Evolutionary conservation across 1,140 invertebrate genomes (phyloP), one percentile per base, ranked within the genome.

Genomic region (Ylistrum balloti): DNA sequence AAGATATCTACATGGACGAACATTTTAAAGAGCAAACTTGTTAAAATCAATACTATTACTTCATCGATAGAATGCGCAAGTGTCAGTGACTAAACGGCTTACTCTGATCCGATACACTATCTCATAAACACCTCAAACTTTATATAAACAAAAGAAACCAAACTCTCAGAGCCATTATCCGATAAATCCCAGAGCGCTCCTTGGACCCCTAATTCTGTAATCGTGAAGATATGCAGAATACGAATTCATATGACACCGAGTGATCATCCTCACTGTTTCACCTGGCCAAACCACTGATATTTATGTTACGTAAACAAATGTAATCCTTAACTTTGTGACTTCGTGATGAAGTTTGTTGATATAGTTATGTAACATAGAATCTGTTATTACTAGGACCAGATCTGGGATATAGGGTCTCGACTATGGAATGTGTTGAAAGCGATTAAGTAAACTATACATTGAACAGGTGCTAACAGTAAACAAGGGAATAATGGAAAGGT

Each of bases 381-480:
- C 38, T 88, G 5, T 74, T 74, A 74, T 74, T 74, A 28, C 56
- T 41, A 10, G 20, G n/a, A 33, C 20, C 15, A 35, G 87, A 33
- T 88, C 38, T 45, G 13, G 38, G 34, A 41, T 41, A 88, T 86
- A 56, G 22, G 34, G 20, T 33, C 35, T 87, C 89, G 41, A 90
- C 89, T 33, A 33, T 86, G 89, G 89, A 90, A 90, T 90, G 38
- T 87, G 86, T 33, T 34, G 86, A 48, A 33, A 28, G 33, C 86
- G 45, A 90, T 90, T 90, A 87, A 41, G 86, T 87, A 33, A 87
- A 87, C 34, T 87, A 87, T 87, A 87, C 86, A 90, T 90, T 86
- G 89, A 74, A 74, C 91, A 92, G 91, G 91, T 92, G 91, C 89
- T 89, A 92, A 89, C 85, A 33, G 91, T 90, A 92, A 92, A 92